Evolutionary conservation across 2,113 vertebrate genomes (phyloP).

Genomic region (Sisor rabdophorus): DNA sequence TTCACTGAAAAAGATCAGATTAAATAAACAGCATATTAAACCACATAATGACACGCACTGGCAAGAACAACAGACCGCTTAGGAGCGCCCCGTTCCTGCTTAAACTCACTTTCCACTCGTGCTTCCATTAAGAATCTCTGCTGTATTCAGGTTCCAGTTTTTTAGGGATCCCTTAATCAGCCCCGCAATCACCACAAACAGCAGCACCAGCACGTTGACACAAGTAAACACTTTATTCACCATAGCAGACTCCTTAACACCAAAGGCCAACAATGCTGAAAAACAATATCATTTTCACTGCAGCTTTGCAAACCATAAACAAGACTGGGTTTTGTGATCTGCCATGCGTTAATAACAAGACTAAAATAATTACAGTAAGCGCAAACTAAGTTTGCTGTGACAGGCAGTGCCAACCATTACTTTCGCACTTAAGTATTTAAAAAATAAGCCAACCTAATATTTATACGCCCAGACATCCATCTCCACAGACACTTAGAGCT

Average conservation of each 20-base stretch:
- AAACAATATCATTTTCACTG: background rate
- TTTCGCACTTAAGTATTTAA: too few relatives aligned
- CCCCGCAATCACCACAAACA: slow-evolving; percentile 87
- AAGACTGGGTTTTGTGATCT: background rate
- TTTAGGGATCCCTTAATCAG: slow-evolving; percentile 85
- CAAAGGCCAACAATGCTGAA: slow-evolving; percentile 82
- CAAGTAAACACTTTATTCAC: slow-evolving; percentile 95
- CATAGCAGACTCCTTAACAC: slow-evolving; percentile 92
- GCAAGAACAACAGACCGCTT: background rate
- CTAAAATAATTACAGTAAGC: background rate
- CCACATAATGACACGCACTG: background rate
- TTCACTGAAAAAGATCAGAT: slow-evolving; percentile 55
- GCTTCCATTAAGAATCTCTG: slow-evolving; percentile 66
- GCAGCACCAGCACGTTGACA: slow-evolving; percentile 85
- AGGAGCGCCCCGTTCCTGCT: background rate
- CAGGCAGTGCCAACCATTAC: too few relatives aligned
- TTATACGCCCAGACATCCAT: too few relatives aligned
- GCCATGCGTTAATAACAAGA: background rate
- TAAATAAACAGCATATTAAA: background rate
- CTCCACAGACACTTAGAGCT: too few relatives aligned
- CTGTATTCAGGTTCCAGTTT: slow-evolving; percentile 82
- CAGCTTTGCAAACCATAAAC: background rate
- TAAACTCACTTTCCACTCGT: slow-evolving; percentile 55
- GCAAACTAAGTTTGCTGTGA: background rate
- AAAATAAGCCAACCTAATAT: too few relatives aligned